Base-by-base conservation (phyloP, 1,140 invertebrate genomes). In the Ceratosolen solmsi region DNA sequence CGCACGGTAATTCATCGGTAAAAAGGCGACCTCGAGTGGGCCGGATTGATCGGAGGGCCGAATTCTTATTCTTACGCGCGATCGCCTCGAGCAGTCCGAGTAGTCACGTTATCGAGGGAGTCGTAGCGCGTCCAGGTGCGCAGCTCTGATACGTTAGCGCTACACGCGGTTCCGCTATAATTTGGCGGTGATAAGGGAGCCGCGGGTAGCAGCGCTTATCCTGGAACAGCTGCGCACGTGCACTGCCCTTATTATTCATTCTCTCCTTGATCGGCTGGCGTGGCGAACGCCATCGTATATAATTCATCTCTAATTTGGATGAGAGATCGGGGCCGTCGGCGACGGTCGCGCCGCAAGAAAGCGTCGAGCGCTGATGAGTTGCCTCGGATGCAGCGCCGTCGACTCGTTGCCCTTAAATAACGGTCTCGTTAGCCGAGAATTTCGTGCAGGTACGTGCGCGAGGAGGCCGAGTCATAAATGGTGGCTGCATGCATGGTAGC, bases 401-500 rank as follows among this genome's bases (percentile, higher is more conserved):
- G n/a, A 80, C 49, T 73, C 56, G 51, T 41, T 33, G n/a, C 7
- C 54, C 46, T 65, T 80, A 74, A 80, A 80, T 74, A 74, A 80
- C 54, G 41, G 33, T 49, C 68, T 73, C 70, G 68, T 71, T 79
- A 71, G 30, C 9, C 41, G 46, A 20, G 60, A 63, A 51, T 77
- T 49, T 30, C 65, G 9, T 0, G 22, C 17, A 4, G 3, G 30
- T 15, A n/a, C 5, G 20, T 49, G 41, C 30, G 46, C 51, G 41
- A 36, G 30, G 15, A 17, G n/a, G n/a, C n/a, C n/a, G 25, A 49
- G 68, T 30, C 51, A 27, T 60, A 72, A 72, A 46, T 54, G 78
- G 54, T n/a, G 11, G 38, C 27, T 72, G 33, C 15, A 68, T 68
- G 22, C 51, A 46, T n/a, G 68, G 68, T 58, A 60, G n/a, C 51